These are phyloP conservation scores for Enteromius treurensis DNA, from an alignment of 2,797 vertebrate species.

Conservation along the genomic window DNA sequence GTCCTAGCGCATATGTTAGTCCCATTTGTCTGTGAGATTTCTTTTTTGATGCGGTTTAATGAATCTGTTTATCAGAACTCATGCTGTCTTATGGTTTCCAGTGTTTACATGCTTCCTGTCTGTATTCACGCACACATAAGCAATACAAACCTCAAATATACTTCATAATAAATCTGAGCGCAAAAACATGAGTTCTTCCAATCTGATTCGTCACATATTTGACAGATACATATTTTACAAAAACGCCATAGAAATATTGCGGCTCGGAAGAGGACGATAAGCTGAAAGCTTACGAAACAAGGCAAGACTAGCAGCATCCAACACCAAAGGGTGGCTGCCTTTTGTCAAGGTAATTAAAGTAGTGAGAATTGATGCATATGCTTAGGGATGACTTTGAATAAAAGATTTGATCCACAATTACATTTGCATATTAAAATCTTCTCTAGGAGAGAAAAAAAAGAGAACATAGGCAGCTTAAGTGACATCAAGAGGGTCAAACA, in stretches of 20 bases:
- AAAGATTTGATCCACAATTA: constrained; percentile 78
- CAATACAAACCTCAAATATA: neutral
- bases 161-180: neutral
- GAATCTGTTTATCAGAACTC: constrained; percentile 28
- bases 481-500: constrained; percentile 35
- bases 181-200: neutral
- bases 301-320: neutral
- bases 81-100: constrained; percentile 7
- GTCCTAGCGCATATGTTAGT: constrained; percentile 55
- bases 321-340: constrained; percentile 37
- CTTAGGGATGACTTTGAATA: constrained; percentile 73
- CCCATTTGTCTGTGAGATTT: constrained; percentile 51
- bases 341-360: constrained; percentile 75
- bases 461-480: constrained; percentile 59
- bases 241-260: neutral
- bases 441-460: constrained; percentile 53
- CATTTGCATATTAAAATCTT: constrained; percentile 83
- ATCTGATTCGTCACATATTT: no score
- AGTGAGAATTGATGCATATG: constrained; percentile 74
- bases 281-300: constrained; percentile 17
- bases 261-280: neutral
- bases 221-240: neutral
- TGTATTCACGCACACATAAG: neutral
- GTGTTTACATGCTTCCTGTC: neutral
- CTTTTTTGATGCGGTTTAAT: constrained; percentile 54